Conservation (phyloP, 2,113 vertebrate genomes). For the Cinclus mexicanus region DNA sequence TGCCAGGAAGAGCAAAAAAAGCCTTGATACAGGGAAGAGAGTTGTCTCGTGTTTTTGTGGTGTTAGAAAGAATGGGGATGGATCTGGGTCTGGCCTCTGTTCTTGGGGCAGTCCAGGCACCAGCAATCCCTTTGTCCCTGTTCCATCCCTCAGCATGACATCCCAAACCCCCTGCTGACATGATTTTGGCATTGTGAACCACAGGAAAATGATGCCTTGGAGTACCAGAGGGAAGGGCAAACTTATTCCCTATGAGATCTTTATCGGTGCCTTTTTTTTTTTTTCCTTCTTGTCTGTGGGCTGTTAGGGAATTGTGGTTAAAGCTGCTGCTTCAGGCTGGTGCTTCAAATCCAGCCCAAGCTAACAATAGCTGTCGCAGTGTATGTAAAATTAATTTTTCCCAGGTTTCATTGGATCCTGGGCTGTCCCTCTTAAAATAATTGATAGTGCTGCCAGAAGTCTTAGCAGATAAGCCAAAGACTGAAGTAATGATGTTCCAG, state of each 20-base stretch:
- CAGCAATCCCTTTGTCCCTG: background rate
- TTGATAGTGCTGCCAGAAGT: background rate
- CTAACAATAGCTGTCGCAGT: background rate
- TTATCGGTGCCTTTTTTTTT: background rate
- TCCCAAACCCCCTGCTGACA: accelerated
- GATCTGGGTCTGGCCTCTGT: background rate
- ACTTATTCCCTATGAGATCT: background rate
- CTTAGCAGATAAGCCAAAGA: background rate
- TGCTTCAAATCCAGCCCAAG: background rate
- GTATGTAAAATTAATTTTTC: background rate
- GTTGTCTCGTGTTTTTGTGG: accelerated
- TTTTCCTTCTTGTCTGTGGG: background rate
- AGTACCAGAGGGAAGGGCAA: background rate
- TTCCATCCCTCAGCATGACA: background rate
- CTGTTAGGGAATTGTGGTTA: background rate
- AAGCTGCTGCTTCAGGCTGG: background rate
- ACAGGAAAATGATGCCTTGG: background rate
- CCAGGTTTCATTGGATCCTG: background rate
- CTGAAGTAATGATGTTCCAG: background rate
- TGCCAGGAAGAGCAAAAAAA: background rate
- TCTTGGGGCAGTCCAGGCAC: background rate
- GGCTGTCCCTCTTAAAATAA: background rate
- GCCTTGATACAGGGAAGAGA: background rate
- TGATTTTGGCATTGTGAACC: background rate
- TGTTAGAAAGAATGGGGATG: background rate